phyloP scores from a whole-genome alignment of 2,113 vertebrate genomes.

The Glaucidium brasilianum region DNA sequence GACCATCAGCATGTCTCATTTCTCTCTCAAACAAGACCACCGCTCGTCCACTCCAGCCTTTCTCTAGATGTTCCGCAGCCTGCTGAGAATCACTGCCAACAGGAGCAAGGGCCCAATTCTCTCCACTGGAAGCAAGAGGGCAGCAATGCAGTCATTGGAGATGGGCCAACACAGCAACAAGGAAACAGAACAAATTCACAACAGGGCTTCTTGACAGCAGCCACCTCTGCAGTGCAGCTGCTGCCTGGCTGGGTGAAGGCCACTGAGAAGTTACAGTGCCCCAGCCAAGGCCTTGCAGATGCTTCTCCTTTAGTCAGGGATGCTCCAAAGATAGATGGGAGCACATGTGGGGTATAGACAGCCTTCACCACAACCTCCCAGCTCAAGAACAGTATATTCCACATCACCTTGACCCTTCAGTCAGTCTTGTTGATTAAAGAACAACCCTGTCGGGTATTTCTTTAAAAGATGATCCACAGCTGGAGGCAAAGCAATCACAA shows the following conservation, averaged over 20 bases:
- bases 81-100: background rate
- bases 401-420: background rate
- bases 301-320: constrained; percentile 26
- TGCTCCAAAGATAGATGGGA: background rate
- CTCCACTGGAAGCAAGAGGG: background rate
- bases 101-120: background rate
- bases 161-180: background rate
- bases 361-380: background rate
- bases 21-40: background rate
- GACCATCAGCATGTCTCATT: background rate
- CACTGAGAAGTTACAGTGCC: background rate
- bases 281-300: background rate
- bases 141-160: background rate
- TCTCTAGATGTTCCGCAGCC: background rate
- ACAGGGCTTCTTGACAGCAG: background rate
- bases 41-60: background rate
- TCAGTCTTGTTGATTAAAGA: background rate
- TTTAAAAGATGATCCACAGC: background rate
- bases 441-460: background rate
- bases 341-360: background rate
- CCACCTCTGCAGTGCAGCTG: background rate
- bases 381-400: background rate
- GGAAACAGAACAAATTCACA: background rate
- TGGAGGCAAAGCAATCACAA: background rate
- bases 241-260: constrained; percentile 14